Base-by-base conservation (phyloP, 2,797 vertebrate species). In the Coluber constrictor region DNA sequence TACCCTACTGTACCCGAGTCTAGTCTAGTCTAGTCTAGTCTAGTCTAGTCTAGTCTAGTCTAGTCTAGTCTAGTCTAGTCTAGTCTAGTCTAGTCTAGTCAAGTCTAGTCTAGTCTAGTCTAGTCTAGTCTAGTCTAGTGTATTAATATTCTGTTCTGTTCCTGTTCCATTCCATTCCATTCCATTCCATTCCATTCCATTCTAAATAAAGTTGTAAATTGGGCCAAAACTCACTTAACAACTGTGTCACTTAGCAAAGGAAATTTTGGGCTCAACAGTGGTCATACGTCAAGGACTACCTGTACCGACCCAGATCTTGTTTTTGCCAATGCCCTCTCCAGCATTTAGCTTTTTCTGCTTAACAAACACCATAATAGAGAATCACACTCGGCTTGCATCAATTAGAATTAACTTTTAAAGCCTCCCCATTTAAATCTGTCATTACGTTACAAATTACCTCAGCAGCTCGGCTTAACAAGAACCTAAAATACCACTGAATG, bases 401-500 rank as follows among this genome's bases (percentile, higher is more conserved):
- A 37, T 93, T 7, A 86, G 70, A 93, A 94, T 59, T 57, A 56
- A 90, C 88, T 37, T 86, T 83, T 93, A 66, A 2, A 0, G 13
- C 86, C 95, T 91, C 15, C 63, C 86, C 61, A 59, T 94, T 94
- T 94, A 92, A 95, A 93, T 92, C 56, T 94, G 6, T 90, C 57
- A 94, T 56, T 95, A 94, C 92, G 59, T 57, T 83, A 88, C 63
- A 92, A 94, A 56, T 89, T 66, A 0, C 55, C 57, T 92, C 63
- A 89, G 13, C 63, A 92, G 37, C 92, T 93, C 92, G 32, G 27
- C 92, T 93, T 96, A 95, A 93, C 91, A 9, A 23, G 4, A 88
- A 94, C 43, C 43, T 92, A 95, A 94, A 95, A 94, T 27, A 89
- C 3, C 90, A 94, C 95, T 95, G 93, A 96, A 93, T 0, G 93